A percentile compares a stretch with the other conserved stretches of the same genome.
phyloP scores from a whole-genome alignment of 2,113 vertebrate species.

The Lampris incognitus region DNA sequence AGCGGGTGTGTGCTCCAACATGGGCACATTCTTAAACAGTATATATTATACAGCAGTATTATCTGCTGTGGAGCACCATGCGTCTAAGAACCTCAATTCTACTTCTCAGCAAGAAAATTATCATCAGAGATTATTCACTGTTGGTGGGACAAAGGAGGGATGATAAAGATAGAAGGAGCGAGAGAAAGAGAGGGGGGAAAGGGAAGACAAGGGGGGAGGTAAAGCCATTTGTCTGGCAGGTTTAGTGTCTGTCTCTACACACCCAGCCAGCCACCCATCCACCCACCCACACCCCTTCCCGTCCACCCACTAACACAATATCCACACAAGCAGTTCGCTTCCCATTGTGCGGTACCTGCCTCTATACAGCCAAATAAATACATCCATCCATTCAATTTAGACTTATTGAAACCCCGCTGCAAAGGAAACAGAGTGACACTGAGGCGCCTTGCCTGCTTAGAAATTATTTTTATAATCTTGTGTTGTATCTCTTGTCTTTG shows the following conservation, averaged over 20 bases:
- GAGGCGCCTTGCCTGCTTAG: too few species aligned
- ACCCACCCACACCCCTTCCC: background rate
- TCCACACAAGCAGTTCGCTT: background rate
- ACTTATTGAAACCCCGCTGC: background rate
- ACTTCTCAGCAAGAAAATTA: background rate
- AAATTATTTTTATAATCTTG: too few species aligned
- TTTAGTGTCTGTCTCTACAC: background rate
- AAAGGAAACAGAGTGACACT: background rate
- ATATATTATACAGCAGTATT: background rate
- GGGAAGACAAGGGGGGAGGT: background rate
- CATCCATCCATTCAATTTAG: background rate
- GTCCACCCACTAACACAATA: background rate
- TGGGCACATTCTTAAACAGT: background rate
- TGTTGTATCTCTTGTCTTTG: too few species aligned
- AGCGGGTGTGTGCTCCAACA: background rate
- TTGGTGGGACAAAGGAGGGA: background rate
- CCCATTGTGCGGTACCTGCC: background rate
- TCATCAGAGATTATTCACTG: background rate
- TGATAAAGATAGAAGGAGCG: background rate
- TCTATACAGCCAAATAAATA: background rate
- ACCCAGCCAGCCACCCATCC: constrained; percentile 5
- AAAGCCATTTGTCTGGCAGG: background rate
- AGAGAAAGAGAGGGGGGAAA: background rate
- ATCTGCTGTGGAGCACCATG: background rate
- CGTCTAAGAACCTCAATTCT: background rate